Conservation (phyloP, 2,888 invertebrate genomes). For the Abscondita cerata region DNA sequence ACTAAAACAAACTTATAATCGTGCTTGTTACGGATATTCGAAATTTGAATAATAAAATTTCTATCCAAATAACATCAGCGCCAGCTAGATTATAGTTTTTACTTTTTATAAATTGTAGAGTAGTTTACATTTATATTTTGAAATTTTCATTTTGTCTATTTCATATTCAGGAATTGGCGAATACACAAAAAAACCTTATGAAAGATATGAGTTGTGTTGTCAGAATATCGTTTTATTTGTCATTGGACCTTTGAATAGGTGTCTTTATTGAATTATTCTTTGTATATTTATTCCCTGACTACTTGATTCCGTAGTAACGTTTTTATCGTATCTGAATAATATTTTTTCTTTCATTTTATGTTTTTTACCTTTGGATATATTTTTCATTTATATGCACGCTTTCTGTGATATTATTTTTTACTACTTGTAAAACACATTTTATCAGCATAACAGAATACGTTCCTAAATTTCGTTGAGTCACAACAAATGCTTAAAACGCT, state of each 20-base stretch:
- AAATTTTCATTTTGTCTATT: too few species aligned
- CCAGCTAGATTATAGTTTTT: background rate
- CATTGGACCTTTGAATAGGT: slow-evolving; percentile 30
- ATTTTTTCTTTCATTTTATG: slow-evolving; percentile 31
- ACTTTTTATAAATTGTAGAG: background rate
- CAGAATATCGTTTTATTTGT: slow-evolving; percentile 31
- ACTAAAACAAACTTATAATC: too few species aligned
- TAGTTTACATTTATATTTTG: too few species aligned
- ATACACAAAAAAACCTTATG: background rate
- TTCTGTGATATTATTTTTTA: slow-evolving; percentile 25
- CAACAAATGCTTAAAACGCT: slow-evolving; percentile 21
- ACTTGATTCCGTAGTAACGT: slow-evolving; percentile 32
- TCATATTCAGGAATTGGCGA: too few species aligned
- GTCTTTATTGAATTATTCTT: slow-evolving; percentile 37
- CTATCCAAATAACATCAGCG: background rate
- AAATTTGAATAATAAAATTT: background rate
- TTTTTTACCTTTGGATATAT: slow-evolving; percentile 27
- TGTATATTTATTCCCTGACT: slow-evolving; percentile 32
- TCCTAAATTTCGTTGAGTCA: slow-evolving; percentile 13
- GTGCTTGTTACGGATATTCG: too few species aligned
- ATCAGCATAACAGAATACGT: slow-evolving; percentile 13
- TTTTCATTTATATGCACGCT: slow-evolving; percentile 30
- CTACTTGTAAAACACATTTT: slow-evolving; percentile 24
- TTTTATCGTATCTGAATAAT: slow-evolving; percentile 34
- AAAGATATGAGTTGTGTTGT: slow-evolving; percentile 25